phyloP scores from a whole-genome alignment of 2,797 vertebrate species.

The Sebastes miniatus region DNA sequence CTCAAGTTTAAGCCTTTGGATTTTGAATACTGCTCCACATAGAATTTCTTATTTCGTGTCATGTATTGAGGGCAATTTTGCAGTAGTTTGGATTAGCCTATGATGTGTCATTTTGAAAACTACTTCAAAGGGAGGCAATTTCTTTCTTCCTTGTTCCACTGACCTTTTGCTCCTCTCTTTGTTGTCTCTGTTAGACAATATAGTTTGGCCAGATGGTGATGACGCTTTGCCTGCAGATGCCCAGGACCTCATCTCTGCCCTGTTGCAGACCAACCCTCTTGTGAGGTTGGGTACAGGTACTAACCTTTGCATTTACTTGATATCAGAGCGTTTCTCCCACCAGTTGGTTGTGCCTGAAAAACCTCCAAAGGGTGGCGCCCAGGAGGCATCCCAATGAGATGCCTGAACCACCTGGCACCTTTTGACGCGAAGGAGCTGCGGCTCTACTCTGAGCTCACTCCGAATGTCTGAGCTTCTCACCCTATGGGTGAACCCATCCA shows the following conservation, averaged over 20 bases:
- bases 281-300: constrained; percentile 91
- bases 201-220: constrained; percentile 93
- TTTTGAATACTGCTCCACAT: neutral
- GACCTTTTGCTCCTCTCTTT: neutral
- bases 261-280: constrained; percentile 93
- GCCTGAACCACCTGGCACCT: too few relatives aligned
- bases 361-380: neutral
- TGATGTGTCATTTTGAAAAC: neutral
- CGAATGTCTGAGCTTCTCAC: too few relatives aligned
- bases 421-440: too few relatives aligned
- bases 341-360: neutral
- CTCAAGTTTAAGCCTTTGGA: neutral
- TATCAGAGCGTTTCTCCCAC: neutral
- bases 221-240: constrained; percentile 90
- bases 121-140: neutral
- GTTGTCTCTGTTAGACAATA: constrained; percentile 83
- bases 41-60: neutral
- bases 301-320: neutral
- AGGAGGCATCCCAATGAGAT: too few relatives aligned
- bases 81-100: neutral
- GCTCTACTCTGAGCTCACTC: too few relatives aligned
- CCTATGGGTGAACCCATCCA: too few relatives aligned
- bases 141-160: neutral
- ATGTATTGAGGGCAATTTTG: neutral
- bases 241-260: constrained; percentile 89